A percentile compares a stretch with the other conserved stretches of the same genome.
These are phyloP conservation scores for Pluvialis apricaria DNA, from an alignment of 2,113 vertebrate species.

Conservation along the genomic window DNA sequence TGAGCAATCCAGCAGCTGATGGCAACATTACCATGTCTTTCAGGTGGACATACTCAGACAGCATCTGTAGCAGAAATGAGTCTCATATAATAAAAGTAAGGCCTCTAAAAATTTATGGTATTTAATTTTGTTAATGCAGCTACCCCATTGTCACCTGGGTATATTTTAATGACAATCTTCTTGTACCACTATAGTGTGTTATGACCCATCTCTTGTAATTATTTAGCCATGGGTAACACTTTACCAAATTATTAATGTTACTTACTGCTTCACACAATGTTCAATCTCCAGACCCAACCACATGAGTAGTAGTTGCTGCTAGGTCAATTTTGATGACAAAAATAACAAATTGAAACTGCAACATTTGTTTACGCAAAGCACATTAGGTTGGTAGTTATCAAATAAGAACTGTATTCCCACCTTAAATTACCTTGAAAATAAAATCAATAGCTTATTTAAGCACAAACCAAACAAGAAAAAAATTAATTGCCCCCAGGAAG, in stretches of 20 bases:
- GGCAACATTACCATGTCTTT: background rate
- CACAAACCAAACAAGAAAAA: background rate
- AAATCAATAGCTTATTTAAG: constrained; percentile 73
- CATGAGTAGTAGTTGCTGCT: background rate
- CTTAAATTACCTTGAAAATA: constrained; percentile 66
- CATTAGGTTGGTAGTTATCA: constrained; percentile 46
- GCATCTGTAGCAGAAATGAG: background rate
- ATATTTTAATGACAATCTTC: background rate
- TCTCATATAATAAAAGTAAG: background rate
- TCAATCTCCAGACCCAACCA: background rate
- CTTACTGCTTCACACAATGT: background rate
- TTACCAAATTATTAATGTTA: constrained; percentile 24
- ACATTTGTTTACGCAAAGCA: constrained; percentile 47
- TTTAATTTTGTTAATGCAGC: background rate
- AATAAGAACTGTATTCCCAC: constrained; percentile 35
- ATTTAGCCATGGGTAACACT: background rate
- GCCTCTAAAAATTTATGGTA: background rate
- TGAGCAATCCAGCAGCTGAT: background rate
- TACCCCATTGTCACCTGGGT: background rate
- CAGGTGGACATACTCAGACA: background rate
- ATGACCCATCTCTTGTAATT: background rate
- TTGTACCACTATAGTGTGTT: background rate
- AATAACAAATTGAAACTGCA: constrained; percentile 34
- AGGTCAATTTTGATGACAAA: constrained; percentile 20
- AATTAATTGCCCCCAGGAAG: constrained; percentile 6